Base-by-base conservation (phyloP, 2,888 invertebrate species). In the Acrobeloides nanus region DNA sequence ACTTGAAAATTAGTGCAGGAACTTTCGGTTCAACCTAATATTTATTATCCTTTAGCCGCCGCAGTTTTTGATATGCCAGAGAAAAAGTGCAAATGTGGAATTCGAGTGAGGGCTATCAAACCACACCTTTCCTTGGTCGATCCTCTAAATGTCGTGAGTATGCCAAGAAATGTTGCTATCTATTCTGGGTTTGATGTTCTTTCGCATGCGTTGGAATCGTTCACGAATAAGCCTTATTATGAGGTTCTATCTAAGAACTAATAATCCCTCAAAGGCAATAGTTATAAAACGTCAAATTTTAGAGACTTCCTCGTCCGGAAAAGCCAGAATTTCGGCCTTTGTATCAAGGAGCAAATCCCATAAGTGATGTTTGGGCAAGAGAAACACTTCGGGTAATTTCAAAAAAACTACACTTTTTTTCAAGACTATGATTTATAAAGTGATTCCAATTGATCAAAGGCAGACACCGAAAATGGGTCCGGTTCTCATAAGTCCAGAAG, bases 131-230 rank as follows among this genome's bases (percentile, higher is more conserved):
- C 87, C 0, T 77, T 90, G 31, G 83, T 90, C 46, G 90, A 92
- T 76, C 90, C 90, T 0, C 77, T 87, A 7, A 88, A 90, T 74
- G 85, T 88, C 1, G 76, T 85, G 20, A 81, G 83, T 0, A 79
- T 87, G 73, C 89, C 89, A 0, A 84, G 86, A 74, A 81, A 83
- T 64, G 89, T 87, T 2, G 76, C 79, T 25, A 78, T 79, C 26
- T 81, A 79, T 66, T 79, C 78, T 53, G 81, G 81, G 7, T 89
- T 90, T 72, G 90, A 90, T 75, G 88, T 90, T 10, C 83, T 90
- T 59, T 90, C 90, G 61, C 90, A 92, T 74, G 89, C 90, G 4
- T 74, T 90, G 57, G 90, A 90, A 76, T 88, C 89, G 8, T 90
- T 84, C 74, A 69, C 69, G 1, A 67, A 68, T 7, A 50, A 66